Percentiles rank a stretch among this genome's conserved stretches.
phyloP scores from a whole-genome alignment of 2,797 vertebrate genomes.

The Prionace glauca region DNA sequence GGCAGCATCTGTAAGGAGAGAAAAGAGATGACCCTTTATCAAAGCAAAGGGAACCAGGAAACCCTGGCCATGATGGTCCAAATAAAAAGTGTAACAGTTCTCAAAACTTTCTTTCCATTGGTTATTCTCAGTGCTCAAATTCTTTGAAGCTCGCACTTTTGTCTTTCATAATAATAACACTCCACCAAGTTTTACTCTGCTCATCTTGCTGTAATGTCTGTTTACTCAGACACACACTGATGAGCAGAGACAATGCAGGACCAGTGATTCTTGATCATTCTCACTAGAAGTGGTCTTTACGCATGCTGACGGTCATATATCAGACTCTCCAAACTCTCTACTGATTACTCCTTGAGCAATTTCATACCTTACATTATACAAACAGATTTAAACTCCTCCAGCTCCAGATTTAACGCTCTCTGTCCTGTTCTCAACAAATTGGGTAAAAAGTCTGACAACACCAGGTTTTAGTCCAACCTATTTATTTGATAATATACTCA shows the following conservation, averaged over 20 bases:
- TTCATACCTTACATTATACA: not conserved
- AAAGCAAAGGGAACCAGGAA: too few species aligned
- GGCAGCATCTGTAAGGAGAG: too few species aligned
- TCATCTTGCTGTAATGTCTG: not conserved
- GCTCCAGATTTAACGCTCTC: not conserved
- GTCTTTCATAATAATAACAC: not conserved
- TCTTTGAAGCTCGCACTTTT: not conserved
- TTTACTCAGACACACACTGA: not conserved
- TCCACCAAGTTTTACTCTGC: not conserved
- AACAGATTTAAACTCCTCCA: not conserved
- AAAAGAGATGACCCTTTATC: too few species aligned
- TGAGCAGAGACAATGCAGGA: not conserved
- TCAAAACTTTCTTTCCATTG: not conserved
- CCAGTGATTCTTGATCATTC: not conserved
- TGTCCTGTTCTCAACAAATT: too few species aligned
- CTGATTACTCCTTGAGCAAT: not conserved
- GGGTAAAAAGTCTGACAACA: too few species aligned
- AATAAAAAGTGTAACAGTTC: not conserved
- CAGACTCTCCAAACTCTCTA: not conserved
- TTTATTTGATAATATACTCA: too few species aligned
- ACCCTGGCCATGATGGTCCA: not conserved
- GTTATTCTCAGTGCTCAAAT: not conserved
- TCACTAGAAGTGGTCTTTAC: not conserved
- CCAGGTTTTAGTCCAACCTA: too few species aligned
- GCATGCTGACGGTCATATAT: not conserved